Evolutionary conservation across 2,113 vertebrate species (phyloP).

Genomic region (Oreochromis niloticus): DNA sequence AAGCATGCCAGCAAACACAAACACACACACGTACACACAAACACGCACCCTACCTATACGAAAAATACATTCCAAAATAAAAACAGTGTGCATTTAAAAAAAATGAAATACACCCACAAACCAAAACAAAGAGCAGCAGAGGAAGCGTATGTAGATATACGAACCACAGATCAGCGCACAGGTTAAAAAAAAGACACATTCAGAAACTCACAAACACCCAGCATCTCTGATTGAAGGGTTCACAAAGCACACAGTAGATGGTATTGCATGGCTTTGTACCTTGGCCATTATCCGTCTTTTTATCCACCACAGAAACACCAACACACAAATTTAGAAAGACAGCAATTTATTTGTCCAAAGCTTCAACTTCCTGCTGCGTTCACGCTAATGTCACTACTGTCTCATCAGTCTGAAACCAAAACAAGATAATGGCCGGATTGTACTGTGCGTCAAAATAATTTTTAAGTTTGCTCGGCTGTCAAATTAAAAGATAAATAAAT

Average conservation of each 20-base stretch:
- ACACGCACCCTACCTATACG: not conserved
- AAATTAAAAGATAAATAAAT: not conserved
- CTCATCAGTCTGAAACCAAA: conserved; percentile 1
- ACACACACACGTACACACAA: not conserved
- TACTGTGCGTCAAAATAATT: conserved; percentile 8
- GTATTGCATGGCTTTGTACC: not conserved
- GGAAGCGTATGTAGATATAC: not conserved
- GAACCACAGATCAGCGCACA: not conserved
- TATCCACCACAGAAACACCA: not conserved
- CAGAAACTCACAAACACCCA: not conserved
- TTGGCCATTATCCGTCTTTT: conserved; percentile 22
- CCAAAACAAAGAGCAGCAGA: not conserved
- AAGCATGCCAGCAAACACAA: conserved; percentile 21
- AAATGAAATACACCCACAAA: conserved; percentile 8
- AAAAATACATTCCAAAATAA: not conserved
- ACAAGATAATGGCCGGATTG: not conserved
- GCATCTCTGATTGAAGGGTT: conserved; percentile 5
- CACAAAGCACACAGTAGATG: conserved; percentile 9
- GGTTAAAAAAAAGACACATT: not conserved
- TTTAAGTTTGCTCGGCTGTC: not conserved
- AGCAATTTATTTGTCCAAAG: not conserved
- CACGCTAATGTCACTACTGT: not conserved
- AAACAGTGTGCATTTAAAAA: not conserved
- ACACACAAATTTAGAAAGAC: conserved; percentile 3
- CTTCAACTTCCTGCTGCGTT: conserved; percentile 3